A percentile compares a stretch with the other conserved stretches of the same genome.
phyloP scores from a whole-genome alignment of 2,888 invertebrate genomes.

The Callyntrura guangdongensis region DNA sequence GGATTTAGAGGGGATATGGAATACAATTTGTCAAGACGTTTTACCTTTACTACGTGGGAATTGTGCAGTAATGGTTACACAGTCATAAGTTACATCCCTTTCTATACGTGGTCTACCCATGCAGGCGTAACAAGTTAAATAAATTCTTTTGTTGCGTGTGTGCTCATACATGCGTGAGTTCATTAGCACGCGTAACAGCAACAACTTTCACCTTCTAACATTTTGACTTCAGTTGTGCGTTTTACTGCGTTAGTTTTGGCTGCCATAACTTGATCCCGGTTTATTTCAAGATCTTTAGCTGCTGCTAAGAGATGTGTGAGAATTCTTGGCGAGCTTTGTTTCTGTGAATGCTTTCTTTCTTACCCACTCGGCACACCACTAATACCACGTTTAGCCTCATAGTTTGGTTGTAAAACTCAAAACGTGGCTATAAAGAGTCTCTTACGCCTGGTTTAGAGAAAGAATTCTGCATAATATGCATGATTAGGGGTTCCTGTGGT shows the following conservation, averaged over 20 bases:
- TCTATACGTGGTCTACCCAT: neutral
- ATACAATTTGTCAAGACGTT: too few relatives aligned
- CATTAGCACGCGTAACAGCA: conserved; percentile 3
- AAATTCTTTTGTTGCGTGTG: conserved; percentile 62
- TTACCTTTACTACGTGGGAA: neutral
- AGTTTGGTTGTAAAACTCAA: conserved; percentile 45
- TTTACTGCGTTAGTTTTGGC: neutral
- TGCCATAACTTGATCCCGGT: neutral
- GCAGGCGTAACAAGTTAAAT: conserved; percentile 41
- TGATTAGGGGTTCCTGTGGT: neutral
- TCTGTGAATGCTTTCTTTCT: neutral
- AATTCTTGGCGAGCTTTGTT: conserved; percentile 34
- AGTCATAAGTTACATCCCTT: neutral
- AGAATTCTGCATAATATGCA: neutral
- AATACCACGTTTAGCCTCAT: neutral
- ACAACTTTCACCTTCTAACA: conserved; percentile 29
- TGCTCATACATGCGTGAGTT: conserved; percentile 1
- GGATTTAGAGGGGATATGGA: too few relatives aligned
- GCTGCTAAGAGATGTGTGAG: conserved; percentile 18
- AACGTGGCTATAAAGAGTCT: conserved; percentile 59
- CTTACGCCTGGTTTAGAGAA: neutral
- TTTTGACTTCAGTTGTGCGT: conserved; percentile 33
- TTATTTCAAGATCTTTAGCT: neutral
- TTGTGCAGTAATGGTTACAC: neutral
- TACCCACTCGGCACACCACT: neutral